Conservation (phyloP, 2,113 vertebrate species). For the Piaya cayana region DNA sequence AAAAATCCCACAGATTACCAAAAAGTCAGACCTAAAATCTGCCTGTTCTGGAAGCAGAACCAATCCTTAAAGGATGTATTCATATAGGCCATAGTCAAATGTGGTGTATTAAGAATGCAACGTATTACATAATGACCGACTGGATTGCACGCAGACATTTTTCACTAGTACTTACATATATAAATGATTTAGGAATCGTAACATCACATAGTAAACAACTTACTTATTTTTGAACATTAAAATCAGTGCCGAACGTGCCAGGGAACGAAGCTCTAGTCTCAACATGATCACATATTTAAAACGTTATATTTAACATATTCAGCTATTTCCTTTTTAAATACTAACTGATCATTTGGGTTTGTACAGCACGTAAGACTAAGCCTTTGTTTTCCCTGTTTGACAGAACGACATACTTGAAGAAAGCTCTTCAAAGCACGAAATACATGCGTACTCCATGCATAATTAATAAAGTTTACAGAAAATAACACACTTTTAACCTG, state of each 20-base stretch:
- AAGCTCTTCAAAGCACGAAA: background rate
- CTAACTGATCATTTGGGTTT: background rate
- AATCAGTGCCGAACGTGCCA: background rate
- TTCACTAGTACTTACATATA: background rate
- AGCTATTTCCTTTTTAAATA: background rate
- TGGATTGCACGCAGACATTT: background rate
- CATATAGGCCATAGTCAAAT: background rate
- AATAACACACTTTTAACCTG: background rate
- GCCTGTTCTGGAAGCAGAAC: background rate
- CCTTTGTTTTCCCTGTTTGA: background rate
- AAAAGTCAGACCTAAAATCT: background rate
- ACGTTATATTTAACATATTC: background rate
- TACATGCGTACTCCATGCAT: background rate
- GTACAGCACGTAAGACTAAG: background rate
- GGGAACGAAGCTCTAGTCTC: background rate
- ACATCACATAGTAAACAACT: background rate
- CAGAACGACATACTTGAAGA: background rate
- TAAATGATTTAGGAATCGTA: background rate
- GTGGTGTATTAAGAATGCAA: background rate
- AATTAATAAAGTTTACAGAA: background rate
- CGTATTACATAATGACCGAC: accelerated
- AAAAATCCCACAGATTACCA: background rate
- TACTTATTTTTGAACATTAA: background rate
- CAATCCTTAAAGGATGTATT: background rate
- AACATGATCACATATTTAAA: background rate